Conservation (phyloP, 2,797 vertebrate genomes). For the Crypturellus tataupa region DNA sequence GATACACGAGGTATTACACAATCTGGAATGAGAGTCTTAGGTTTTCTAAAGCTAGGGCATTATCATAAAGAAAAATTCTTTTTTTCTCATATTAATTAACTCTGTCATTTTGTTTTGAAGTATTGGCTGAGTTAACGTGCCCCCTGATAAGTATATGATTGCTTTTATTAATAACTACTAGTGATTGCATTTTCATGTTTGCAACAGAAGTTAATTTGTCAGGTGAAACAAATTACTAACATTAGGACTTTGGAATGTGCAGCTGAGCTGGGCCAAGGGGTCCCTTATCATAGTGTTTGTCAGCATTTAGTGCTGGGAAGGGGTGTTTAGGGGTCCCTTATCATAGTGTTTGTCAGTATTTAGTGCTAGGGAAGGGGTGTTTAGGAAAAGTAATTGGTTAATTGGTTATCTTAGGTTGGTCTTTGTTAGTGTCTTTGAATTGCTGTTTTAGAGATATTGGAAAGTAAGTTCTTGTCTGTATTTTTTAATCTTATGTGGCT, state of each 20-base stretch:
- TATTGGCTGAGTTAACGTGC: background rate
- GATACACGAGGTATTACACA: background rate
- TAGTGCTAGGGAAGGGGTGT: background rate
- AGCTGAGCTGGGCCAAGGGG: background rate
- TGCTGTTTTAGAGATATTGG: background rate
- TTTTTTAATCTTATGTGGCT: background rate
- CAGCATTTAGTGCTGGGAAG: background rate
- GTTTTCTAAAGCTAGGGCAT: background rate
- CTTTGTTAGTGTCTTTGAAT: accelerated
- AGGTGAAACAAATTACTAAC: background rate
- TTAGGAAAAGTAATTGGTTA: background rate
- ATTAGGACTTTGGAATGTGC: background rate
- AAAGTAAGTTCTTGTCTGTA: background rate
- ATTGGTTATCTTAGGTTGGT: accelerated
- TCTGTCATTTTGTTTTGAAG: background rate
- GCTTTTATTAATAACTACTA: background rate
- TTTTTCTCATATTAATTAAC: background rate
- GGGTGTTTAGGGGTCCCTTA: background rate
- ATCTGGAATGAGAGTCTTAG: background rate
- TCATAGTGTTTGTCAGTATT: background rate
- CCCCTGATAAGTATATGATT: background rate
- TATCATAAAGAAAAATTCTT: background rate
- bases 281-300: background rate
- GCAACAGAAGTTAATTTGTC: background rate
- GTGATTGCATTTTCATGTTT: background rate